Base-by-base conservation (phyloP, 2,888 invertebrate genomes). In the Toxonevra muliebris region DNA sequence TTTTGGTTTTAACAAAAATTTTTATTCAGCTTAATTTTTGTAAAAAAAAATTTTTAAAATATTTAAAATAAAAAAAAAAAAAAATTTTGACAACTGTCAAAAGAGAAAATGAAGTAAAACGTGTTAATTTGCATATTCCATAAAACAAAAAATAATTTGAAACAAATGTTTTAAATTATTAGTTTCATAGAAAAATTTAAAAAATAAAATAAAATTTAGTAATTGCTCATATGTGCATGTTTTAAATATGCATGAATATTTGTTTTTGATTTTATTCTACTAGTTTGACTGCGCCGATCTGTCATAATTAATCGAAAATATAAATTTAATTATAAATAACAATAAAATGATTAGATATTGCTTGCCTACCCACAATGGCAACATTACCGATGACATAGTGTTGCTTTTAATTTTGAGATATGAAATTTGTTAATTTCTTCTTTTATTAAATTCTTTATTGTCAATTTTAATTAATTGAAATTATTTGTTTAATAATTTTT, bases 51-150 rank as follows among this genome's bases (percentile, higher is more conserved):
- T 4, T 50, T n/a, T 61, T 15, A 20, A 61, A 61, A 19, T 17
- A 41, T 59, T 13, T 11, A 30, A 30, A 45, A 43, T 11, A 20
- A 19, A 17, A 12, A 20, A 11, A 3, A 9, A 4, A 17, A 58
- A 41, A 20, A 45, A 68, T 57, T 64, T 54, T 61, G 66, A 68
- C 70, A 73, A 69, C 70, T 71, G 68, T 64, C 55, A 68, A 73
- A 64, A 50, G 41, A 17, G 12, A 45, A 15, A 20, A 55, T 55
- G 11, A 55, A 55, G 13, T 20, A 54, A 53, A 54, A 15, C 20
- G 54, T 54, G 17, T 54, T 19, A 54, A 54, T 54, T 54, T 17
- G 8, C 15, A 17, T 19, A 54, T 13, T n/a, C 11, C 11, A 48
- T 10, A 15, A 48, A 48, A 48, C 8, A 48, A 57, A 11, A 57